Evolutionary conservation across 1,140 invertebrate genomes (phyloP), one percentile per base, ranked within the genome.

Genomic region (Drosophila saltans): DNA sequence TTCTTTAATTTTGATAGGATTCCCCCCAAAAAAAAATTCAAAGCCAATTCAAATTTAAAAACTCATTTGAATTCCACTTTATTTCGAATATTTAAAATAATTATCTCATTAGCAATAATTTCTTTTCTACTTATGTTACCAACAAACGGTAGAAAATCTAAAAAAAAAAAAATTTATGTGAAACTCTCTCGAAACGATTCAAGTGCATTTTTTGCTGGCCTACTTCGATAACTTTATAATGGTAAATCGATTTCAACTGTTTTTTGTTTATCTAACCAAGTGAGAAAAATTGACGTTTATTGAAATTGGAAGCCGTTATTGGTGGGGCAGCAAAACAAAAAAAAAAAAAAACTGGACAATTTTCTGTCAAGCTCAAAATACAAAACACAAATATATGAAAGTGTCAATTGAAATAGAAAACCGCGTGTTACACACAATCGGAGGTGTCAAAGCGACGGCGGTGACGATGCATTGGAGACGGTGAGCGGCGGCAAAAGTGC

Each of bases 331-430:
- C 16, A 16, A 16, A 16, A 16, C 16, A 16, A 16, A 16, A 30
- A 2, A 30, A 30, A 30, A 30, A 55, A 66, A 64, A 69, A 61
- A 80, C 24, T 28, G 21, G 62, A 69, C 48, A 72, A 48, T 70
- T 7, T 16, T 28, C 65, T 33, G 62, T 26, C 33, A 59, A 66
- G 60, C 74, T 78, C 61, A 62, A 78, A 78, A 66, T 66, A 77
- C 75, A 52, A 69, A 69, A 66, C 69, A 58, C 73, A 78, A 78
- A 72, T 78, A 80, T 76, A 81, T 80, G 71, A 69, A 62, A 82
- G 79, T 90, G 88, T 67, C 81, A 85, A 90, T 89, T 89, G 81
- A 90, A 88, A 88, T 88, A 84, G 84, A 80, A 88, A 89, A 84
- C 84, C 75, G 85, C 81, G 81, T 71, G 75, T 62, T 41, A 66